These are phyloP conservation scores for Hydropsyche betteni DNA, from an alignment of 2,888 invertebrate genomes.

Conservation along the genomic window DNA sequence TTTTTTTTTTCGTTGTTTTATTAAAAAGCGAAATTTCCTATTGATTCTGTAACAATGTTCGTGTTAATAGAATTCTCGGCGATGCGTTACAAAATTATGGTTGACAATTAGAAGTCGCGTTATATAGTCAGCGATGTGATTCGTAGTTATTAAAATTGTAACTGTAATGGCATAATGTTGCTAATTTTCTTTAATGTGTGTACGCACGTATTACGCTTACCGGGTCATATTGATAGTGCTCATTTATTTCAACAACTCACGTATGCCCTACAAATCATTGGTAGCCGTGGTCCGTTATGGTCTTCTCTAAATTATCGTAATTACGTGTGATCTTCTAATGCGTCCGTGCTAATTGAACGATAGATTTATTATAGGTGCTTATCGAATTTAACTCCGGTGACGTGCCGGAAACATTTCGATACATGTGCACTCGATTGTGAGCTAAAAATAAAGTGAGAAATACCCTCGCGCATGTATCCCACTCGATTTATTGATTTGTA, in stretches of 20 bases:
- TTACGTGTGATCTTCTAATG: not conserved
- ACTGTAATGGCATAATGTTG: constrained; percentile 1
- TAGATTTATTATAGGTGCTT: no score
- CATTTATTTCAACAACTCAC: constrained; percentile 7
- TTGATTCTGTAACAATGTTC: no score
- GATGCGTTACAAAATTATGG: not conserved
- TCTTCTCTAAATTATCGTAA: constrained; percentile 16
- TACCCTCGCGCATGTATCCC: no score
- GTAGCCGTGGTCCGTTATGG: not conserved
- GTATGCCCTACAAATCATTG: constrained; percentile 15
- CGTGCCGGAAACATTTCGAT: no score
- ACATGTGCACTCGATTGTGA: no score
- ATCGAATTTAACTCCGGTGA: no score
- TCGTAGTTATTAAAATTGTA: constrained; percentile 11
- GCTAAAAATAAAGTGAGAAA: no score
- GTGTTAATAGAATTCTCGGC: no score
- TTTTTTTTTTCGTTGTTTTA: no score
- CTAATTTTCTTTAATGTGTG: constrained; percentile 3
- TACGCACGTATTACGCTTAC: not conserved
- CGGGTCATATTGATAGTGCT: constrained; percentile 13
- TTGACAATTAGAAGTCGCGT: constrained; percentile 13
- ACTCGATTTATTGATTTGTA: no score
- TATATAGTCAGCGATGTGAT: not conserved
- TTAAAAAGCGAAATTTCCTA: no score
- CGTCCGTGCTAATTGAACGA: no score